These are phyloP conservation scores for Eudemis profundana DNA, from an alignment of 2,888 invertebrate species.

Conservation along the genomic window DNA sequence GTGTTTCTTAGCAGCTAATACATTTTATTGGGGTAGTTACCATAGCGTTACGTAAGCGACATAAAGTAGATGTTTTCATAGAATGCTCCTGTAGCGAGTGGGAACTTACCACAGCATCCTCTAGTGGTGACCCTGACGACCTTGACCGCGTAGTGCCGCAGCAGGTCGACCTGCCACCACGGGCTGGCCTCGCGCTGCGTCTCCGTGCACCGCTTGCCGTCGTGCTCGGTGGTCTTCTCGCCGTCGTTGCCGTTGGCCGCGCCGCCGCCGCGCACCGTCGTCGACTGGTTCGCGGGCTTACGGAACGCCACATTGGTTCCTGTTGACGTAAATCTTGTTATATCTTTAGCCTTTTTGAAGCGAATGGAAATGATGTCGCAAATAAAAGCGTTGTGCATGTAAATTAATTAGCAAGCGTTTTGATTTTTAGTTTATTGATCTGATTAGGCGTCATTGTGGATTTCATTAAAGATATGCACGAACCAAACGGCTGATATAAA, in stretches of 20 bases:
- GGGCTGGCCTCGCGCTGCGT: conserved; percentile 95
- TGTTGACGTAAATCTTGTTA: conserved; percentile 57
- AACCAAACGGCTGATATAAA: no score
- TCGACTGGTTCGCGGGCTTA: conserved; percentile 96
- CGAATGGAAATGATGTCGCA: not conserved
- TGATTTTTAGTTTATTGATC: no score
- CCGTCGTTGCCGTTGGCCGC: conserved; percentile 95
- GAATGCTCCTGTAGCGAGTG: no score
- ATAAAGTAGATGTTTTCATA: no score
- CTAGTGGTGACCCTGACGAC: conserved; percentile 94
- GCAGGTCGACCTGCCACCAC: conserved; percentile 96
- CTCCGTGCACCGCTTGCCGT: conserved; percentile 95
- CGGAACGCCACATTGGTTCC: conserved; percentile 94
- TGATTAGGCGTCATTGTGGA: no score
- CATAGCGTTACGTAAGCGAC: no score
- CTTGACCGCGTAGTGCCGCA: conserved; percentile 93
- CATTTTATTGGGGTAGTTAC: no score
- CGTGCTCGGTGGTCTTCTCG: conserved; percentile 92
- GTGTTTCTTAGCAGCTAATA: no score
- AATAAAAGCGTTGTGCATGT: no score
- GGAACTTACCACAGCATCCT: conserved; percentile 91
- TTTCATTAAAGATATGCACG: no score
- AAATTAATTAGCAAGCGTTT: no score
- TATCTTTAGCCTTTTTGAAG: not conserved
- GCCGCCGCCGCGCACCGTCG: conserved; percentile 93